Evolutionary conservation across 2,113 vertebrate genomes (phyloP).

Genomic region (Pandion haliaetus): DNA sequence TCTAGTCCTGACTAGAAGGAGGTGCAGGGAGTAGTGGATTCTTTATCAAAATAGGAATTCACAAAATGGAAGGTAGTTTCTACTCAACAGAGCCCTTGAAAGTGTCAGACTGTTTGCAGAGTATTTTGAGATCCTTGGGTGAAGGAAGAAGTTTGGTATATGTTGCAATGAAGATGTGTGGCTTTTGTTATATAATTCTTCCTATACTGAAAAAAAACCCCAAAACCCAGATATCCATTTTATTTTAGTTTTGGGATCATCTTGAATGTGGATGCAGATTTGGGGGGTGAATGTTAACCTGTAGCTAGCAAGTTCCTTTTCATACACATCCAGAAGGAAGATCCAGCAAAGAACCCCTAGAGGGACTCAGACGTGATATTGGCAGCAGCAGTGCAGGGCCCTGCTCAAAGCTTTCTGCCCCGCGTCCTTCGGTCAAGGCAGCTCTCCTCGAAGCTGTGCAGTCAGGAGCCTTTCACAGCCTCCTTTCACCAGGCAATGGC

Average conservation of each 20-base stretch:
- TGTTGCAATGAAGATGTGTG: not conserved
- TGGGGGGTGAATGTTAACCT: not conserved
- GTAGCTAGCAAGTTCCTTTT: not conserved
- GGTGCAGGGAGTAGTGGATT: not conserved
- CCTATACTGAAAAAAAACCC: not conserved
- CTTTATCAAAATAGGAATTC: not conserved
- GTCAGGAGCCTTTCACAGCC: not conserved
- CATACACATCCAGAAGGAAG: not conserved
- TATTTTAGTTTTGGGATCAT: not conserved
- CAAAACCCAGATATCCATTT: not conserved
- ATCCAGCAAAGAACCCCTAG: not conserved
- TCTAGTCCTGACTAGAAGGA: not conserved
- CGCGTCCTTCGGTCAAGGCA: rapidly evolving
- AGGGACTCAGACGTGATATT: not conserved
- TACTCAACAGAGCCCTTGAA: not conserved
- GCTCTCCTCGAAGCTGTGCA: not conserved
- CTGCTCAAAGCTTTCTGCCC: not conserved
- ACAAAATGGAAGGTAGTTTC: not conserved
- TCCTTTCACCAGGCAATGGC: not conserved
- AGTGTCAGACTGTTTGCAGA: not conserved
- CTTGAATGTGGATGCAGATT: not conserved
- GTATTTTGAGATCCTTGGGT: not conserved
- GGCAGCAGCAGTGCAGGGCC: not conserved
- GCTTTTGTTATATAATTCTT: not conserved
- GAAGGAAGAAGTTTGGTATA: not conserved